Percentiles rank a stretch among this genome's conserved stretches.
Conservation (phyloP, 2,113 vertebrate species). For the Nipponia nippon region DNA sequence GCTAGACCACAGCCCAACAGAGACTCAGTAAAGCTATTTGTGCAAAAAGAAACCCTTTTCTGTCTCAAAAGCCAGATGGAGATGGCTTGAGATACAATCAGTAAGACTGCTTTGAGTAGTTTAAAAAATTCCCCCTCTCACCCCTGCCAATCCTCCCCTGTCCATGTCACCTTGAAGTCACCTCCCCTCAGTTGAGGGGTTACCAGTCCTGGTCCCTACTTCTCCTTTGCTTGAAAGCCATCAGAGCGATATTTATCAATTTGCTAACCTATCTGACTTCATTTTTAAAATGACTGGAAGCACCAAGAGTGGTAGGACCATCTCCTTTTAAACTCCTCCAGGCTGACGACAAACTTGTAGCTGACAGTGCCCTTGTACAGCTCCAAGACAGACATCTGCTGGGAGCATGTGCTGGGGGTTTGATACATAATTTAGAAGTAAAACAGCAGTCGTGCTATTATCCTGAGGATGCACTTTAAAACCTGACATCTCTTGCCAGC, state of each 20-base stretch:
- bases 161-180: background rate
- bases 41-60: background rate
- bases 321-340: background rate
- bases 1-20: background rate
- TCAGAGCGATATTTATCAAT: background rate
- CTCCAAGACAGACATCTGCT: background rate
- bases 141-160: background rate
- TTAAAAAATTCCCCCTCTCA: background rate
- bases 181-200: background rate
- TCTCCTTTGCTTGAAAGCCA: background rate
- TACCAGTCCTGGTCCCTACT: background rate
- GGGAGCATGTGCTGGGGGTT: background rate
- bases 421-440: slow-evolving; percentile 21
- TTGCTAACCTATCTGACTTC: background rate
- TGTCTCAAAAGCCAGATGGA: background rate
- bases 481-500: background rate
- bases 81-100: background rate
- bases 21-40: background rate
- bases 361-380: background rate
- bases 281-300: background rate
- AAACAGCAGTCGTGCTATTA: background rate
- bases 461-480: background rate
- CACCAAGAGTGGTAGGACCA: background rate
- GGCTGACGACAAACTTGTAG: background rate
- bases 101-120: background rate